phyloP scores from a whole-genome alignment of 2,797 vertebrate genomes.

The Perodicticus potto region DNA sequence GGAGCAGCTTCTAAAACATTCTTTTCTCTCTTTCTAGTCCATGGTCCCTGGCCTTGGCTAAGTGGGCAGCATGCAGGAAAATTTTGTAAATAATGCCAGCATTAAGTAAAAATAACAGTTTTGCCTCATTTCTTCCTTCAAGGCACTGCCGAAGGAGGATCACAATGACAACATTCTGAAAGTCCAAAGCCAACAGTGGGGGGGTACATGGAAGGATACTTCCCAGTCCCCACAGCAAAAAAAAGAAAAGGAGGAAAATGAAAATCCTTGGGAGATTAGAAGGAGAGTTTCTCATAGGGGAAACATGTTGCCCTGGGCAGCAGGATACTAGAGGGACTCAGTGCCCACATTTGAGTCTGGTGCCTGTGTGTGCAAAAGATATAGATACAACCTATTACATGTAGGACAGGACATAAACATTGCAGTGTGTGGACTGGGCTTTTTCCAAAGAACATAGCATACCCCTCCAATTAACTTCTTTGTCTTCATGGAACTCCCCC shows the following conservation, averaged over 20 bases:
- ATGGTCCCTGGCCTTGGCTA: not conserved
- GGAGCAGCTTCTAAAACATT: not conserved
- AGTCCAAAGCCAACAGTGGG: not conserved
- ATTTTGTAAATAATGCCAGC: slow-evolving; percentile 48
- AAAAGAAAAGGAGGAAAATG: not conserved
- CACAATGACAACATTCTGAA: slow-evolving; percentile 51
- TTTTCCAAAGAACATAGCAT: slow-evolving; percentile 43
- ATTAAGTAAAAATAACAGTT: not conserved
- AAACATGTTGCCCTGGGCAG: slow-evolving; percentile 36
- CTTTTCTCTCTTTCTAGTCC: not conserved
- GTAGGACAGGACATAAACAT: slow-evolving; percentile 12
- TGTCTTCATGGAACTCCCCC: not conserved
- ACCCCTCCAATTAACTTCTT: slow-evolving; percentile 18
- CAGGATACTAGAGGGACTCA: not conserved
- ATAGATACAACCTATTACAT: slow-evolving; percentile 25
- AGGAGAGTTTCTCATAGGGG: slow-evolving; percentile 1
- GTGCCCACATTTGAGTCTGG: not conserved
- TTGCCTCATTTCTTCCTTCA: slow-evolving; percentile 34
- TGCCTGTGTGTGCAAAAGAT: not conserved
- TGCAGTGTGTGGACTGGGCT: not conserved
- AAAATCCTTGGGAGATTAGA: not conserved
- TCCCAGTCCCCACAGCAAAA: not conserved
- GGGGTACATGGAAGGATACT: not conserved
- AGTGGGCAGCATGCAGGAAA: not conserved
- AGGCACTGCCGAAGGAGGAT: slow-evolving; percentile 33